Evolutionary conservation across 2,888 invertebrate species (phyloP), one percentile per base, ranked within the genome.

Genomic region (Spodoptera littoralis): DNA sequence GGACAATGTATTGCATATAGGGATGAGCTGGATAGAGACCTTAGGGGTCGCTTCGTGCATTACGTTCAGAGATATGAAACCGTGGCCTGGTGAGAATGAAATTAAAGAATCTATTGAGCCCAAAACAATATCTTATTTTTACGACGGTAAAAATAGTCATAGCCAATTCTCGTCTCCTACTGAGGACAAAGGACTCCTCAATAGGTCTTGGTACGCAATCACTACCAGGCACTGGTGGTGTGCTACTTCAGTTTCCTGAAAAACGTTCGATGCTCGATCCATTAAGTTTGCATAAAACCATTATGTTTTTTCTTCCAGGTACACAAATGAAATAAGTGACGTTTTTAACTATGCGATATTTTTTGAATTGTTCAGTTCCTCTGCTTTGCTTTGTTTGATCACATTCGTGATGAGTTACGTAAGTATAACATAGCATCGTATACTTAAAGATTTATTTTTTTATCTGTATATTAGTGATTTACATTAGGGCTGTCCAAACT

Each of bases 1-100:
- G 36, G 6, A 36, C 8, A 8, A 36, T 9, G 5, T 36, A 36
- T 2, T 4, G 42, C 11, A 8, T 84, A 82, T 50, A 80, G 56
- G 42, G 84, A 88, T 69, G 47, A 56, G 6, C 47, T 44, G 0
- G 79, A 88, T 59, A 55, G 46, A 18, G 62, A 60, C 47, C 18
- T 85, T 4, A 65, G 65, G 13, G 52, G 56, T 24, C 71, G 77
- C 4, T 88, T 88, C 57, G 53, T 83, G 4, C 65, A 76, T 58
- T 82, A 78, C n/a, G 79, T 88, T 11, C 66, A 80, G 36, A 81
- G 84, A 49, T 87, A 85, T 77, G 81, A 84, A 42, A 82, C 73
- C 67, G 68, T 88, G 22, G 45, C 73, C 3, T 87, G 88, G 88
- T 88, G 75, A 46, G 76, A 62, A 8, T 5, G 3, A 8, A 43